These are phyloP conservation scores for Heteromormyrus szaboi DNA, from an alignment of 2,797 vertebrate species.

Conservation along the genomic window DNA sequence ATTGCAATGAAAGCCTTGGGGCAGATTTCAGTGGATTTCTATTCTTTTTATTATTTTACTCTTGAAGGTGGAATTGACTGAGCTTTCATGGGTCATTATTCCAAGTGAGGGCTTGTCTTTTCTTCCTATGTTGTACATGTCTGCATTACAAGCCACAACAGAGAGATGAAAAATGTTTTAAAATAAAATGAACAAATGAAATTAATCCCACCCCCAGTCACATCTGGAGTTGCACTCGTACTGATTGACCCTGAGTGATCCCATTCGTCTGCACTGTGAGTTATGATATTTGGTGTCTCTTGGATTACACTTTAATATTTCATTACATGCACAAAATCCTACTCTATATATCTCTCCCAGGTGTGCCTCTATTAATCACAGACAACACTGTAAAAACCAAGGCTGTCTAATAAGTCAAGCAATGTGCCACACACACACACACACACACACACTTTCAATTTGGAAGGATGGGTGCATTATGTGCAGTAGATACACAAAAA, in stretches of 20 bases:
- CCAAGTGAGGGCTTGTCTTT: constrained; percentile 4
- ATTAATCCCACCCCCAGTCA: constrained; percentile 52
- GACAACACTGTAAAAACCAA: constrained; percentile 40
- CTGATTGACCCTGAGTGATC: constrained; percentile 58
- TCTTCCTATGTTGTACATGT: constrained; percentile 55
- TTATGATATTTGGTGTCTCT: constrained; percentile 65
- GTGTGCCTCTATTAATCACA: constrained; percentile 63
- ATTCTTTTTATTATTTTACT: constrained; percentile 46
- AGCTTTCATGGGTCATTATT: constrained; percentile 43
- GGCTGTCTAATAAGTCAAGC: constrained; percentile 43
- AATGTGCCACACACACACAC: neutral
- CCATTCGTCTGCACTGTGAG: constrained; percentile 47
- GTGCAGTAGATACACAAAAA: neutral
- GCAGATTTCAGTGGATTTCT: constrained; percentile 36
- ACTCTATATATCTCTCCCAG: constrained; percentile 54
- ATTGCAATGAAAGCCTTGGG: constrained; percentile 42
- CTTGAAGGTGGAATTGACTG: constrained; percentile 29
- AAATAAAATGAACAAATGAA: constrained; percentile 38
- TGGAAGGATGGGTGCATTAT: neutral
- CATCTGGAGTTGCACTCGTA: constrained; percentile 25
- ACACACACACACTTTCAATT: neutral
- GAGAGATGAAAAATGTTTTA: constrained; percentile 63
- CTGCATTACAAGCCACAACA: constrained; percentile 59
- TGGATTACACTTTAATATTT: constrained; percentile 69
- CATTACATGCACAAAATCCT: constrained; percentile 65